A percentile compares a stretch with the other conserved stretches of the same genome.
Evolutionary conservation across 2,113 vertebrate genomes (phyloP).

Genomic region (Porphyrio hochstetteri): DNA sequence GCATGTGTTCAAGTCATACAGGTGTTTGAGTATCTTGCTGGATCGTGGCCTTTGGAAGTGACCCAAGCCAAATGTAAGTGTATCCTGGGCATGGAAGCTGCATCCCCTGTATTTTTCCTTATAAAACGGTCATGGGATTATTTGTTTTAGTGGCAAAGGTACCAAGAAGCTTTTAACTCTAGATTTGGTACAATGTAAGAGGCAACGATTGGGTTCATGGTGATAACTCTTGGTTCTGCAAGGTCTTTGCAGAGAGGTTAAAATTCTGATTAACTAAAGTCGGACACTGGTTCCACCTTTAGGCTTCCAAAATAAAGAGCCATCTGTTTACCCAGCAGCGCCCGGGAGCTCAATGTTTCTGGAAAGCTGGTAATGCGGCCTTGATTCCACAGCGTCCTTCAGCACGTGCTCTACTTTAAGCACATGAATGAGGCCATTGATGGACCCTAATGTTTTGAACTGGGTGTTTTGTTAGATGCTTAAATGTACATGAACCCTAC

Average conservation of each 20-base stretch:
- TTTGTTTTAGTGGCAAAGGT: neutral
- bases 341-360: neutral
- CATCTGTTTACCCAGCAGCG: neutral
- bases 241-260: neutral
- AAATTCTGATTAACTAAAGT: neutral
- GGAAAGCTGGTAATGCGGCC: neutral
- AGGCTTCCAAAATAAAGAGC: neutral
- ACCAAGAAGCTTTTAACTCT: neutral
- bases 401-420: neutral
- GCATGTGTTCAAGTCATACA: neutral
- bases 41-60: neutral
- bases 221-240: neutral
- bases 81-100: neutral
- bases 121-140: neutral
- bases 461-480: neutral
- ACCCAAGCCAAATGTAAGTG: conserved; percentile 20
- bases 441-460: neutral
- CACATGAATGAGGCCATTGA: neutral
- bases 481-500: neutral
- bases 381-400: neutral
- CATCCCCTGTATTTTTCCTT: neutral
- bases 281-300: neutral
- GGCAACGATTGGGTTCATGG: neutral
- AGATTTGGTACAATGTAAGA: neutral
- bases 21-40: neutral